Conservation (phyloP, 2,888 invertebrate species). For the Pimpla rufipes region DNA sequence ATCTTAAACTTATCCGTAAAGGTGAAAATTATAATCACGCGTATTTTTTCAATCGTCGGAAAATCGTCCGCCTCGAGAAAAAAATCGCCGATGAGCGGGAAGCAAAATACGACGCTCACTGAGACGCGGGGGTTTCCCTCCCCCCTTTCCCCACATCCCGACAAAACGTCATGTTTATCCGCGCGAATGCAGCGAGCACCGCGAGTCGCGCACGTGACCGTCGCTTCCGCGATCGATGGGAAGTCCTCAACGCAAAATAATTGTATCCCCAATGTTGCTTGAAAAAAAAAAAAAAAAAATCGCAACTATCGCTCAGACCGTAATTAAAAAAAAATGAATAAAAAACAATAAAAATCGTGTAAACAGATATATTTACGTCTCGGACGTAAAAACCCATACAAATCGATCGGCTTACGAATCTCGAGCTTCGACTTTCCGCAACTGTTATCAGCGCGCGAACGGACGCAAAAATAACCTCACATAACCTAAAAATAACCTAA, state of each 20-base stretch:
- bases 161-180: neutral
- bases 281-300: neutral
- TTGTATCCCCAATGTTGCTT: no score
- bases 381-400: neutral
- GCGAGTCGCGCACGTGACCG: neutral
- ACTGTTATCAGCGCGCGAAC: no score
- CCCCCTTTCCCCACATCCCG: neutral
- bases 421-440: neutral
- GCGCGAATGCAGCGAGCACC: neutral
- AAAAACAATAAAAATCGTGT: neutral
- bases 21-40: no score
- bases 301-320: no score
- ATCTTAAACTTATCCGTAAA: no score
- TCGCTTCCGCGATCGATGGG: conserved; percentile 8
- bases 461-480: neutral
- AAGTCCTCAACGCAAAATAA: neutral
- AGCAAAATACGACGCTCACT: neutral
- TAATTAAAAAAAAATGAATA: no score
- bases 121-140: neutral
- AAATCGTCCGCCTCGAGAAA: neutral
- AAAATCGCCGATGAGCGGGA: no score
- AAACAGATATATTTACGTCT: neutral
- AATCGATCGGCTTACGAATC: neutral
- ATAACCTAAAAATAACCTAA: neutral
- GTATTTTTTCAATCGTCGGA: neutral